Evolutionary conservation across 92 coral and sea anemone species (phyloP).

Genomic region (Parazoanthus darwini): DNA sequence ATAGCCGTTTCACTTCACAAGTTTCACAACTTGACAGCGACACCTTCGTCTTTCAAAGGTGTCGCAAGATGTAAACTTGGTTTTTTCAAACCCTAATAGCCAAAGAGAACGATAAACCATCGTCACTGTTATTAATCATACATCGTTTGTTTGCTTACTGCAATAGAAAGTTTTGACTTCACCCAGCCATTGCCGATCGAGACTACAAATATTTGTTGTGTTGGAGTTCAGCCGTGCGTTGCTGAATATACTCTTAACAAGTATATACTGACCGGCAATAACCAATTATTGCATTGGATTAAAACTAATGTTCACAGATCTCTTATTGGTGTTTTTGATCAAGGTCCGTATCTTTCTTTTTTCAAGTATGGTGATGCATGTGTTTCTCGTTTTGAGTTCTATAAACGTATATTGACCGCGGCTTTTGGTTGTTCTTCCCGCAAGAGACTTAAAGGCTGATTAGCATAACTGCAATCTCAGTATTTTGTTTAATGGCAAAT

Average conservation of each 20-base stretch:
- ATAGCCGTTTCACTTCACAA: background rate
- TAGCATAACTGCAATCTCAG: no score
- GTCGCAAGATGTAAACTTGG: background rate
- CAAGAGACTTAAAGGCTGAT: no score
- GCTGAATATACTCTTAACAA: background rate
- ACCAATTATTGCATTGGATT: no score
- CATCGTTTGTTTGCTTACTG: background rate
- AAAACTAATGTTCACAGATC: background rate
- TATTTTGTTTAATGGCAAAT: no score
- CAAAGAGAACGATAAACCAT: background rate
- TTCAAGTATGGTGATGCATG: background rate
- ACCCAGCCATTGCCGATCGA: background rate
- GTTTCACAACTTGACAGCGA: background rate
- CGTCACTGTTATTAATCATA: background rate
- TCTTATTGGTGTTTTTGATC: no score
- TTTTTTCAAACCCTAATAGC: background rate
- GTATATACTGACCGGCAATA: background rate
- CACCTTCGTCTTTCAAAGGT: background rate
- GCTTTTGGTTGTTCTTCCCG: no score
- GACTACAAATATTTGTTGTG: background rate
- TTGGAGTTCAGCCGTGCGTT: background rate
- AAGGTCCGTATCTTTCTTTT: background rate
- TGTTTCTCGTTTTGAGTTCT: background rate
- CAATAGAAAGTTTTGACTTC: background rate
- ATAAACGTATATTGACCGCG: no score